Evolutionary conservation across 64 coral and sea anemone species (phyloP).

Genomic region (Acropora yongei): DNA sequence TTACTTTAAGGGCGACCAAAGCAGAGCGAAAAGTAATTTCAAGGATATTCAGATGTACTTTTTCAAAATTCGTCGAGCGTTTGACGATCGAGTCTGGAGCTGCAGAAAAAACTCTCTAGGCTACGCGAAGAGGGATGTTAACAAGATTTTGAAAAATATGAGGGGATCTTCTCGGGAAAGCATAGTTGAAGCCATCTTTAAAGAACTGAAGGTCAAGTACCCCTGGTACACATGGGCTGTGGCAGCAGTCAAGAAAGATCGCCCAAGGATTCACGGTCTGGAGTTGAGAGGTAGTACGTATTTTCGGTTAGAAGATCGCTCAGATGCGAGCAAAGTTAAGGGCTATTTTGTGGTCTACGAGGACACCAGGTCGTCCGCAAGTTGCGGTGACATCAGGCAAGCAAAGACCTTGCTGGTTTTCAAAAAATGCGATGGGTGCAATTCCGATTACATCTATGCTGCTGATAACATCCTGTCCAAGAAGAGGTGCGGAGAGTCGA

Average conservation of each 20-base stretch:
- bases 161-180: not conserved
- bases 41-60: not conserved
- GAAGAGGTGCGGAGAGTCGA: not conserved
- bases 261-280: not conserved
- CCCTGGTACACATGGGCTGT: constrained; percentile 24
- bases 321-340: constrained; percentile 8
- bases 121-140: not conserved
- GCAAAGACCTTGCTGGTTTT: constrained; percentile 31
- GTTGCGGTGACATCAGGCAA: not conserved
- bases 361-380: no score
- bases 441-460: not conserved
- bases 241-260: constrained; percentile 1
- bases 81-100: constrained; percentile 22
- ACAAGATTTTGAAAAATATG: constrained; percentile 27
- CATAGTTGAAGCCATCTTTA: constrained; percentile 3
- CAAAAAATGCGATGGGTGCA: constrained; percentile 27
- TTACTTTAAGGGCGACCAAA: not conserved
- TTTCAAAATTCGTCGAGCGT: constrained; percentile 17
- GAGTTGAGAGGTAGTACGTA: not conserved
- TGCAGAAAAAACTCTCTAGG: constrained; percentile 1
- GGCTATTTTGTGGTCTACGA: not conserved
- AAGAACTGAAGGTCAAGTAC: constrained; percentile 7
- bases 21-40: not conserved
- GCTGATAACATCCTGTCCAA: constrained; percentile 11
- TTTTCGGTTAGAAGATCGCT: not conserved